Conservation (phyloP, 2,797 vertebrate genomes). For the Euphonia xanthogaster region DNA sequence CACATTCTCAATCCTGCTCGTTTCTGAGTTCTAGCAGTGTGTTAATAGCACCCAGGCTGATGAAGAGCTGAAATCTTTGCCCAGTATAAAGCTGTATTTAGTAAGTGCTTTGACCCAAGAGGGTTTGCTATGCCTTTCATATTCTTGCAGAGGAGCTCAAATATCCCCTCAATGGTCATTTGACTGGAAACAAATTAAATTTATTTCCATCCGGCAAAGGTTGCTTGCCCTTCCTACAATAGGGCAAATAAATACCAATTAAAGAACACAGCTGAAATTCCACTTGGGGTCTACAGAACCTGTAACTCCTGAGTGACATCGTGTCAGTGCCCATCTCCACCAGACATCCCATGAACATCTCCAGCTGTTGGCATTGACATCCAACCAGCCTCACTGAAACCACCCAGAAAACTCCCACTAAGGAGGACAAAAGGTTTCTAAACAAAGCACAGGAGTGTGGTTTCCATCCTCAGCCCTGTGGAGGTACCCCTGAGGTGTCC, state of each 20-base stretch:
- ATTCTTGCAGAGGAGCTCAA: neutral
- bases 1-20: neutral
- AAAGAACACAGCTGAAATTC: neutral
- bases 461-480: neutral
- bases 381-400: neutral
- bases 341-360: neutral
- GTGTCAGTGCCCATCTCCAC: neutral
- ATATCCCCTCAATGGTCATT: neutral
- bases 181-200: neutral
- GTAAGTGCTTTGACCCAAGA: neutral
- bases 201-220: neutral
- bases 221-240: neutral
- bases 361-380: rapidly evolving
- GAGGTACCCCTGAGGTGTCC: neutral
- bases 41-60: neutral
- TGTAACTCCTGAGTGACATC: neutral
- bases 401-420: neutral
- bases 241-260: neutral
- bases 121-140: neutral
- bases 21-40: neutral
- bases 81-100: neutral
- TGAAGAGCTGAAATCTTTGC: neutral
- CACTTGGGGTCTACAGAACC: neutral
- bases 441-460: neutral
- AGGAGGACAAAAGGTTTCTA: rapidly evolving